Evolutionary conservation across 2,888 invertebrate species (phyloP).

Genomic region (Scaptomyza reducta): DNA sequence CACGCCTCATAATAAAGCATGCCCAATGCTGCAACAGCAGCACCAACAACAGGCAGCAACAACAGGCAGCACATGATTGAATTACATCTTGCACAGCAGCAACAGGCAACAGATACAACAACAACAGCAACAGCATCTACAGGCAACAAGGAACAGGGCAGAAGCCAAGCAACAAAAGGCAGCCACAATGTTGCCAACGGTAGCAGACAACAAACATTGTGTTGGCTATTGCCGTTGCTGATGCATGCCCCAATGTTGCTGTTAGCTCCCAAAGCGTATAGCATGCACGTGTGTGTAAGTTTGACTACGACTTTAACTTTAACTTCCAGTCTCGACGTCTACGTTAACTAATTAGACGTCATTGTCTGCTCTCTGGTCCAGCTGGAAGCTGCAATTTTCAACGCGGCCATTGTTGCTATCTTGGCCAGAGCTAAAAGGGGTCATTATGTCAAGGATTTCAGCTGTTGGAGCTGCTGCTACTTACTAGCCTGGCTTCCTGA

Average conservation of each 20-base stretch:
- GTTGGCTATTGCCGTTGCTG: conserved; percentile 21
- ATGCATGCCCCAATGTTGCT: conserved; percentile 30
- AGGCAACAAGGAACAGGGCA: conserved; percentile 47
- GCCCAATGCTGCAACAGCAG: conserved; percentile 47
- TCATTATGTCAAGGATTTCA: conserved; percentile 81
- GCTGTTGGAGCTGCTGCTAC: conserved; percentile 36
- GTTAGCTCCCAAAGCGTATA: conserved; percentile 30
- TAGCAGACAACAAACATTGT: conserved; percentile 61
- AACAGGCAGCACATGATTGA: conserved; percentile 62
- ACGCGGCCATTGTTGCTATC: conserved; percentile 69
- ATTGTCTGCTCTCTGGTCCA: conserved; percentile 66
- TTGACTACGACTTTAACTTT: conserved; percentile 4
- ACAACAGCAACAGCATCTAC: not conserved
- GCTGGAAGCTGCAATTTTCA: conserved; percentile 42
- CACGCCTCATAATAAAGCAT: conserved; percentile 66
- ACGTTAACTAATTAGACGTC: conserved; percentile 73
- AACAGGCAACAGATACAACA: conserved; percentile 29
- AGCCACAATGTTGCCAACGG: conserved; percentile 61
- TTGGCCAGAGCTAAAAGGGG: conserved; percentile 74
- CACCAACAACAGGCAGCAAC: conserved; percentile 27
- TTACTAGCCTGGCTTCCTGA: conserved; percentile 66
- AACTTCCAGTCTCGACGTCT: conserved; percentile 31
- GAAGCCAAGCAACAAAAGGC: conserved; percentile 58
- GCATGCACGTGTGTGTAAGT: conserved; percentile 42
- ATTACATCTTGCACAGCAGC: conserved; percentile 75